These are phyloP conservation scores for Lethocerus indicus DNA, from an alignment of 1,140 invertebrate species.

Conservation along the genomic window DNA sequence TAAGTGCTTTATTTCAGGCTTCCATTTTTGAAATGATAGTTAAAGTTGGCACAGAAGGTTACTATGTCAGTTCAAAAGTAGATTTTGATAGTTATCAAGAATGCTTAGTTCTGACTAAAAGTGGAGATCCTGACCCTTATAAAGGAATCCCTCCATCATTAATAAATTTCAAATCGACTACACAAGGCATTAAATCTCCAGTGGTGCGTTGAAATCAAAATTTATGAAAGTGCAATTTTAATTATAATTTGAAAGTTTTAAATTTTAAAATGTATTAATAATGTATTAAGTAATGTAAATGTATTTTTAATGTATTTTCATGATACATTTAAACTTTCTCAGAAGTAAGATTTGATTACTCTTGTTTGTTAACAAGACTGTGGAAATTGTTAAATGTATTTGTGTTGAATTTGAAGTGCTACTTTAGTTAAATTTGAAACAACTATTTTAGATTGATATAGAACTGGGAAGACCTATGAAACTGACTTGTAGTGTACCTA, in stretches of 20 bases:
- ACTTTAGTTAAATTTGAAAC: too few relatives aligned
- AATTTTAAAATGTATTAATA: not conserved
- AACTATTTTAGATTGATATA: slow-evolving; percentile 13
- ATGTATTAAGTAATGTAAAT: not conserved
- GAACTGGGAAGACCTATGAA: slow-evolving; percentile 17
- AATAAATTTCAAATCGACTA: slow-evolving; percentile 35
- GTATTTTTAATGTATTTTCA: too few relatives aligned
- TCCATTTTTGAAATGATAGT: slow-evolving; percentile 42
- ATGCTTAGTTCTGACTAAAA: slow-evolving; percentile 42
- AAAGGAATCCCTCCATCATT: slow-evolving; percentile 69
- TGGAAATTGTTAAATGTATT: too few relatives aligned
- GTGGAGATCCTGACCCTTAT: slow-evolving; percentile 47
- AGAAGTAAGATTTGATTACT: too few relatives aligned
- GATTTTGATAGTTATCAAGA: slow-evolving; percentile 2
- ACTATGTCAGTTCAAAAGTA: not conserved
- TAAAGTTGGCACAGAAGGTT: slow-evolving; percentile 28
- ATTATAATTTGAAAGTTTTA: not conserved
- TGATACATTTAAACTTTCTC: too few relatives aligned
- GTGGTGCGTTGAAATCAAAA: slow-evolving; percentile 4
- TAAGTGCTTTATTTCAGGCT: slow-evolving; percentile 24
- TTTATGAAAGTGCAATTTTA: not conserved
- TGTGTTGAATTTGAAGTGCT: too few relatives aligned
- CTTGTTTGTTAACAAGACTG: too few relatives aligned
- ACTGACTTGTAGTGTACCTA: slow-evolving; percentile 9
- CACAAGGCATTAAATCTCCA: slow-evolving; percentile 12